Evolutionary conservation across 2,113 vertebrate species (phyloP).

Genomic region (Tympanuchus pallidicinctus): DNA sequence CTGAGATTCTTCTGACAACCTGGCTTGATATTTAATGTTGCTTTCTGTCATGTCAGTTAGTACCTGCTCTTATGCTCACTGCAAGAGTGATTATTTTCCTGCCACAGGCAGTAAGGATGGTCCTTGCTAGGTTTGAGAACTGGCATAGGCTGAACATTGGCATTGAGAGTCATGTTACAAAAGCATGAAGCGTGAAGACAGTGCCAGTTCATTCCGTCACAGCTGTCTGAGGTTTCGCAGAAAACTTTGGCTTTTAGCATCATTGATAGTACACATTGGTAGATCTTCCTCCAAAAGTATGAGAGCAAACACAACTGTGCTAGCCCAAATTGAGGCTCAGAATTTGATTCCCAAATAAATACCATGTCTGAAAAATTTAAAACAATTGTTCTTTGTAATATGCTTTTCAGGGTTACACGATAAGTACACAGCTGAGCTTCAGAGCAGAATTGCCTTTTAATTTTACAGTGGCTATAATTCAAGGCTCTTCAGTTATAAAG

Average conservation of each 20-base stretch:
- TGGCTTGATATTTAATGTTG: background rate
- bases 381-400: background rate
- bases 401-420: constrained; percentile 1
- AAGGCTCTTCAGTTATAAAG: constrained; percentile 19
- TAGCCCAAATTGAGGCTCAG: background rate
- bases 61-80: background rate
- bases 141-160: background rate
- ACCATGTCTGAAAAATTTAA: background rate
- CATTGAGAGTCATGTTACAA: rapidly evolving
- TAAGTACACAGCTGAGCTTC: background rate
- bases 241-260: background rate
- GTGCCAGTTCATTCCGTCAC: rapidly evolving
- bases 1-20: background rate
- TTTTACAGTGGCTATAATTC: constrained; percentile 23
- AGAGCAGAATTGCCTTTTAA: background rate
- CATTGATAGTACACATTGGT: background rate
- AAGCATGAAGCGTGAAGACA: rapidly evolving
- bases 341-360: background rate
- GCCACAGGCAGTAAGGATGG: background rate
- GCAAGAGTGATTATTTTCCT: background rate
- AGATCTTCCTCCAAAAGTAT: background rate
- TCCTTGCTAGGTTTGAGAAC: background rate
- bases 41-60: background rate
- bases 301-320: background rate
- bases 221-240: rapidly evolving